Conservation (phyloP, 1,140 invertebrate species). For the Anadara kagoshimensis region DNA sequence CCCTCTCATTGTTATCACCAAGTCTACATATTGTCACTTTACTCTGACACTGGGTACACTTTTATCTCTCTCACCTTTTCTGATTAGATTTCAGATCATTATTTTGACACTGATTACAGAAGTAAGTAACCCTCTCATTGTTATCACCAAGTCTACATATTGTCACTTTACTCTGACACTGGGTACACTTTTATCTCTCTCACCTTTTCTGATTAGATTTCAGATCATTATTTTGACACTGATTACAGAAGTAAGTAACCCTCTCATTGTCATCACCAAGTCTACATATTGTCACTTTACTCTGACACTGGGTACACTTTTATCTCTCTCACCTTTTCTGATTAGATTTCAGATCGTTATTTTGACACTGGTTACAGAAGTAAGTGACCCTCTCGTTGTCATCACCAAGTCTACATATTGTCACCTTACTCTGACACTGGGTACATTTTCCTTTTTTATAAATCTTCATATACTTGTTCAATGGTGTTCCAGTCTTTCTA, state of each 20-base stretch:
- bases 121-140: constrained; percentile 63
- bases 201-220: constrained; percentile 30
- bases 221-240: constrained; percentile 63
- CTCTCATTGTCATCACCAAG: constrained; percentile 63
- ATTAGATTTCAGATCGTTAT: constrained; percentile 47
- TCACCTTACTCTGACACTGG: constrained; percentile 59
- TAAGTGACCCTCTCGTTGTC: constrained; percentile 63
- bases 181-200: constrained; percentile 42
- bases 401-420: constrained; percentile 61
- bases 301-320: constrained; percentile 56
- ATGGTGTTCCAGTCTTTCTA: constrained; percentile 56
- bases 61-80: constrained; percentile 60
- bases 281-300: constrained; percentile 58
- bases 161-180: constrained; percentile 59
- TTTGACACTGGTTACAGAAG: constrained; percentile 64
- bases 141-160: constrained; percentile 64
- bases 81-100: constrained; percentile 48
- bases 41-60: constrained; percentile 57
- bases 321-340: constrained; percentile 22
- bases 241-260: constrained; percentile 63
- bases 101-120: constrained; percentile 62
- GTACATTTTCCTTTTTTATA: constrained; percentile 58
- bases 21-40: constrained; percentile 60
- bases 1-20: constrained; percentile 61
- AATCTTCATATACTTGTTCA: constrained; percentile 60